These are phyloP conservation scores for Leptodactylus fuscus DNA, from an alignment of 2,113 vertebrate genomes.

Conservation along the genomic window DNA sequence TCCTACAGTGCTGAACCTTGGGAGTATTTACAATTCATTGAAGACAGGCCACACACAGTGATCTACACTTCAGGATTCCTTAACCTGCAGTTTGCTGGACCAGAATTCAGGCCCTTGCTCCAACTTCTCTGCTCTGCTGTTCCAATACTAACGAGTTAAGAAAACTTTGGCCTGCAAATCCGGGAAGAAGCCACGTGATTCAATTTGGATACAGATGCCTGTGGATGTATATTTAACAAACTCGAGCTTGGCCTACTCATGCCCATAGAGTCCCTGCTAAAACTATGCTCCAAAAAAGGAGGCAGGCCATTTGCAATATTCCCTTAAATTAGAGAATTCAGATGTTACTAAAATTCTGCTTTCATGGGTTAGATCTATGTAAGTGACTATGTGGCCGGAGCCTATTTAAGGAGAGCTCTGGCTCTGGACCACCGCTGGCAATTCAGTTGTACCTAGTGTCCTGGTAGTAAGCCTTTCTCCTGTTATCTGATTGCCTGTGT, in stretches of 20 bases:
- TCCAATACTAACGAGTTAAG: constrained; percentile 30
- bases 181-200: constrained; percentile 11
- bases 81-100: constrained; percentile 8
- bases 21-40: constrained; percentile 43
- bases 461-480: too few relatives aligned
- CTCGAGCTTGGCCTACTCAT: not conserved
- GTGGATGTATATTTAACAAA: constrained; percentile 28
- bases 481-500: too few relatives aligned
- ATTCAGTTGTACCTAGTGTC: too few relatives aligned
- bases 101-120: not conserved
- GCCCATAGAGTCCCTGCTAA: not conserved
- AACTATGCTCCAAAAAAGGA: not conserved
- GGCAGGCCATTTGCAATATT: not conserved
- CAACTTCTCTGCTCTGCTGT: not conserved
- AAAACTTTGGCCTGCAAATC: not conserved
- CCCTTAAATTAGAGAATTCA: not conserved
- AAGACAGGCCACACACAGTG: constrained; percentile 54
- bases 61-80: constrained; percentile 13
- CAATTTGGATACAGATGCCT: constrained; percentile 1
- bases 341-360: not conserved
- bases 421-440: too few relatives aligned
- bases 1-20: constrained; percentile 44
- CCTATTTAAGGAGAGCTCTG: too few relatives aligned
- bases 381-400: not conserved
- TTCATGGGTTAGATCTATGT: not conserved